Percentiles rank a stretch among this genome's conserved stretches.
Evolutionary conservation across 1,140 invertebrate genomes (phyloP).

Genomic region (Euschistus heros): DNA sequence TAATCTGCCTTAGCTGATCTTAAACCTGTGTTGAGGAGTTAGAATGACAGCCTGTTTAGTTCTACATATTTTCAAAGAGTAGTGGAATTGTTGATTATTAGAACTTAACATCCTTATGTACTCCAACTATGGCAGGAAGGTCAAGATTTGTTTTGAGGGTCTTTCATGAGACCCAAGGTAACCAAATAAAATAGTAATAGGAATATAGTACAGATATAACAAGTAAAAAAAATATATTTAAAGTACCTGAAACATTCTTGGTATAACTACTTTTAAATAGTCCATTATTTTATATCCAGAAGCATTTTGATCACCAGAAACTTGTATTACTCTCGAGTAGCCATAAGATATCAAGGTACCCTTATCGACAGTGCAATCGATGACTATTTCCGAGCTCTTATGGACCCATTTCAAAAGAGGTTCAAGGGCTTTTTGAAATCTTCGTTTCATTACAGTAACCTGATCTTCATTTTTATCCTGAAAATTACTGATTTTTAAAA

Average conservation of each 20-base stretch:
- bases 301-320: conserved; percentile 32
- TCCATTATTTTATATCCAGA: conserved; percentile 75
- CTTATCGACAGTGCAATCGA: conserved; percentile 73
- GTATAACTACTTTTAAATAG: conserved; percentile 70
- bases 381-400: conserved; percentile 61
- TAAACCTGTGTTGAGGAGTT: too few species aligned
- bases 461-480: not conserved
- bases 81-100: too few species aligned
- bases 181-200: too few species aligned
- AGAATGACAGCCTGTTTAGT: too few species aligned
- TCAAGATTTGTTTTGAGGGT: too few species aligned
- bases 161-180: too few species aligned
- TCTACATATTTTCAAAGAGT: too few species aligned
- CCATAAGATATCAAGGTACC: conserved; percentile 61
- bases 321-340: conserved; percentile 60
- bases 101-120: too few species aligned
- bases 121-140: too few species aligned
- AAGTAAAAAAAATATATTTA: not conserved
- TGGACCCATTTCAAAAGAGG: conserved; percentile 66
- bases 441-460: conserved; percentile 61
- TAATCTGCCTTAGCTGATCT: too few species aligned
- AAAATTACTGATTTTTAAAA: not conserved
- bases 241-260: conserved; percentile 62
- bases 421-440: conserved; percentile 64
- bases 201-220: not conserved